These are phyloP conservation scores for Oedothorax gibbosus DNA, from an alignment of 1,140 invertebrate species.

Conservation along the genomic window DNA sequence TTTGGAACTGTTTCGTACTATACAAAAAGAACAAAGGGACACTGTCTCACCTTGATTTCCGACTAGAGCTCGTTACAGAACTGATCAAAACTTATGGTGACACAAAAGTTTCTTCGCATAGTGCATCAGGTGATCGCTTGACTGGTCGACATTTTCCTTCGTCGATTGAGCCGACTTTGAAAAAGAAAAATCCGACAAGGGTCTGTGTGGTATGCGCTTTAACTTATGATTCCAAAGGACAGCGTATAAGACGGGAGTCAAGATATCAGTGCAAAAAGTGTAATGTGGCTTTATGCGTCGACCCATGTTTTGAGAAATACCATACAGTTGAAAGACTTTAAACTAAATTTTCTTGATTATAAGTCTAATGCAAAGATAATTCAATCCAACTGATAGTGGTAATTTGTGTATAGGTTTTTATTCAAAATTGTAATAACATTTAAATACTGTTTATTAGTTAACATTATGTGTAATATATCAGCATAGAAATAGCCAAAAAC, in stretches of 20 bases:
- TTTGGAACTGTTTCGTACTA: conserved; percentile 18
- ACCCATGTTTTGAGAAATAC: conserved; percentile 21
- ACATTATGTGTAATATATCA: too few species aligned
- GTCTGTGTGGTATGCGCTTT: not conserved
- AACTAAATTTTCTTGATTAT: too few species aligned
- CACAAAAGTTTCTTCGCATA: too few species aligned
- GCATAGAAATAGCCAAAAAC: too few species aligned
- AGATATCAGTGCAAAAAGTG: conserved; percentile 19
- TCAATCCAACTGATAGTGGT: too few species aligned
- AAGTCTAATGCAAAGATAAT: too few species aligned
- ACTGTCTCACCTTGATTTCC: conserved; percentile 1
- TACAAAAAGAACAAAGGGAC: not conserved
- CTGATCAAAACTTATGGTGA: not conserved
- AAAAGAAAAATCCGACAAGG: conserved; percentile 3
- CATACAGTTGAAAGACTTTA: not conserved
- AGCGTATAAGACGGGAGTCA: not conserved
- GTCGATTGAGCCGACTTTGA: not conserved
- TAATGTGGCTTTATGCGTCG: conserved; percentile 14
- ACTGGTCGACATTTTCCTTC: conserved; percentile 5
- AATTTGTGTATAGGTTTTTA: too few species aligned
- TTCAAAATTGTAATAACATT: too few species aligned
- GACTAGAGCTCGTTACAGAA: conserved; percentile 7
- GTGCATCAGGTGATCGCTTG: not conserved
- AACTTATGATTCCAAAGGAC: not conserved
- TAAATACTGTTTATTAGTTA: too few species aligned